Evolutionary conservation across 2,797 vertebrate genomes (phyloP), one percentile per base, ranked within the genome.

Genomic region (Cottoperca gobio): DNA sequence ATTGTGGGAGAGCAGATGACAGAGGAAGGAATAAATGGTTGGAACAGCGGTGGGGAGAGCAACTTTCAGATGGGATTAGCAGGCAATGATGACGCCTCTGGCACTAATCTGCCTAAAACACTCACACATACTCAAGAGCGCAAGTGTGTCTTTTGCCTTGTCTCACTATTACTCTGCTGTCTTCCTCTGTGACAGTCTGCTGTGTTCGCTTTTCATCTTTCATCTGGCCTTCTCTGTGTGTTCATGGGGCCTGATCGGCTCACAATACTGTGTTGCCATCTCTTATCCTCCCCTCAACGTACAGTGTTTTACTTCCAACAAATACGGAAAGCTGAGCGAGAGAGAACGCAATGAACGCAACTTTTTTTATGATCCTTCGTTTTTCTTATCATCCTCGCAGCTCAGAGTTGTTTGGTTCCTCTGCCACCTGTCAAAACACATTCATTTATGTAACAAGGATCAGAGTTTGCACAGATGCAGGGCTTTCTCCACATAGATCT

Each of bases 31-130:
- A 82, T 82, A 84, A 86, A 68, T 73, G 78, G 71, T 80, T 76
- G 45, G 59, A 81, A 65, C 40, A 8, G 79, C 35, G 42, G 72
- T 45, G 63, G 55, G 70, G 76, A 73, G 70, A 81, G 83, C 76
- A 59, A 87, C 75, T 84, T 79, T 88, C 87, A 79, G 4, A 57
- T 84, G 81, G 88, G 90, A 91, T 92, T 92, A 91, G 73, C 62
- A 14, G 60, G 73, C 46, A 62, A 69, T 48, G 81, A 87, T 64
- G 91, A 89, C 79, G 86, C 82, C 85, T 81, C 64, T 83, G 88
- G 84, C 87, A 82, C 70, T 92, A 91, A 92, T 93, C 90, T 90
- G 69, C 73, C 74, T 50, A 4, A 33, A 78, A 80, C 80, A 59
- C 83, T 67, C 62, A 70, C 74, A 79, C 55, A 45, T 12, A 33